Evolutionary conservation across 1,140 invertebrate genomes (phyloP).

Genomic region (Streblospio benedicti): DNA sequence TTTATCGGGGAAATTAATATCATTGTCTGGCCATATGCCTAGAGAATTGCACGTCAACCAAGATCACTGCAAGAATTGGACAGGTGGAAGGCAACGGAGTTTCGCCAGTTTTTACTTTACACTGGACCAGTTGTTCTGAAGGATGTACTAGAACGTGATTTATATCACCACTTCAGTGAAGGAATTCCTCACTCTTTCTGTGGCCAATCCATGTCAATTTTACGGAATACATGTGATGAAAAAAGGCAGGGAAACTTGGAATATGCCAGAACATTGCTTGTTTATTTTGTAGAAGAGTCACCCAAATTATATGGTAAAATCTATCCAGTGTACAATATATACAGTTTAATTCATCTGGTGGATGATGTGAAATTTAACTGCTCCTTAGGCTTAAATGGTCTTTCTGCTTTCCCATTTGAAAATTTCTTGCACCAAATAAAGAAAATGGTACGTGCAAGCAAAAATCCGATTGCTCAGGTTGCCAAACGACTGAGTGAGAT

Average conservation of each 20-base stretch:
- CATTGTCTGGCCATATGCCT: constrained; percentile 11
- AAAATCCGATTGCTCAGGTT: constrained; percentile 6
- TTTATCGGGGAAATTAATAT: not conserved
- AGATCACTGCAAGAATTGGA: constrained; percentile 33
- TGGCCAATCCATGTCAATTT: constrained; percentile 17
- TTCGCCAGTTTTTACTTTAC: constrained; percentile 45
- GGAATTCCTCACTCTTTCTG: no score
- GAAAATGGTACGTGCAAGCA: not conserved
- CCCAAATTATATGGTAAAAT: not conserved
- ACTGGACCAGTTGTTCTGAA: constrained; percentile 36
- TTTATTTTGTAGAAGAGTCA: not conserved
- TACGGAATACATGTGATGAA: not conserved
- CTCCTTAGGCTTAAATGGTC: constrained; percentile 24
- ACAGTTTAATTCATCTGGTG: not conserved
- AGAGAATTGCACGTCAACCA: constrained; percentile 41
- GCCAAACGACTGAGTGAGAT: not conserved
- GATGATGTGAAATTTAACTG: constrained; percentile 1
- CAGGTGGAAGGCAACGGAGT: constrained; percentile 47
- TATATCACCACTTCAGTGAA: constrained; percentile 43
- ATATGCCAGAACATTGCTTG: not conserved
- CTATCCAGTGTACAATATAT: not conserved
- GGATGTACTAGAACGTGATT: constrained; percentile 24
- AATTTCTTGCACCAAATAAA: not conserved
- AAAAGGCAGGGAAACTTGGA: not conserved
- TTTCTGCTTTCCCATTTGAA: not conserved